Conservation (phyloP, 2,797 vertebrate species). For the Arrhamphus sclerolepis region DNA sequence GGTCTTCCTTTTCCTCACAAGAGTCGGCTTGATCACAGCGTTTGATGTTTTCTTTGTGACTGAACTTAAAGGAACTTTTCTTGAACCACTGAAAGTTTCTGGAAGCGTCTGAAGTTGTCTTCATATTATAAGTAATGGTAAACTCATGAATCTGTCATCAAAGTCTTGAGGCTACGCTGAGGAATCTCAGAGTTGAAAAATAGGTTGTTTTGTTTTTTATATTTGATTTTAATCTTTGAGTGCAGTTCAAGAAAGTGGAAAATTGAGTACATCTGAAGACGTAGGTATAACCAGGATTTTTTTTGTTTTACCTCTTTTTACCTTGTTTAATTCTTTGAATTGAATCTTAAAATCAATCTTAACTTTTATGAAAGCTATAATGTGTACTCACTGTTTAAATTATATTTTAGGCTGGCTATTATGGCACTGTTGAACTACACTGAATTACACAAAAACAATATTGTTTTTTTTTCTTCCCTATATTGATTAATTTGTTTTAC, state of each 20-base stretch:
- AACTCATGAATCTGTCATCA: background rate
- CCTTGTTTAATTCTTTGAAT: background rate
- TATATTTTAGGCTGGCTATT: conserved; percentile 1
- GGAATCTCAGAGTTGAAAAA: background rate
- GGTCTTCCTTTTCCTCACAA: too few species aligned
- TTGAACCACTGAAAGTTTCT: too few species aligned
- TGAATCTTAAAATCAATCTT: too few species aligned
- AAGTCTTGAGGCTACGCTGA: background rate
- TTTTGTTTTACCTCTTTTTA: background rate
- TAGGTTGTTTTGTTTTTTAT: too few species aligned
- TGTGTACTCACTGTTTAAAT: background rate
- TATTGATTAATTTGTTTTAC: background rate
- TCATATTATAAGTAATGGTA: too few species aligned
- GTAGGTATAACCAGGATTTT: too few species aligned
- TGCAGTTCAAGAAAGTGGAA: too few species aligned
- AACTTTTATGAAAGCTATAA: conserved; percentile 7
- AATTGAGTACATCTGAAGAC: background rate
- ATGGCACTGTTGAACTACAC: background rate
- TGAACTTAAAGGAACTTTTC: too few species aligned
- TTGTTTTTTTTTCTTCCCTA: background rate
- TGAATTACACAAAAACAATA: conserved; percentile 1
- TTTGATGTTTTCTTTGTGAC: too few species aligned
- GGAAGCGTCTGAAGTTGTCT: too few species aligned
- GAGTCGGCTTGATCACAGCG: too few species aligned
- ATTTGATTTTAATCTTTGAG: too few species aligned